Evolutionary conservation across 2,888 invertebrate species (phyloP).

Genomic region (Ormyrus pomaceus): DNA sequence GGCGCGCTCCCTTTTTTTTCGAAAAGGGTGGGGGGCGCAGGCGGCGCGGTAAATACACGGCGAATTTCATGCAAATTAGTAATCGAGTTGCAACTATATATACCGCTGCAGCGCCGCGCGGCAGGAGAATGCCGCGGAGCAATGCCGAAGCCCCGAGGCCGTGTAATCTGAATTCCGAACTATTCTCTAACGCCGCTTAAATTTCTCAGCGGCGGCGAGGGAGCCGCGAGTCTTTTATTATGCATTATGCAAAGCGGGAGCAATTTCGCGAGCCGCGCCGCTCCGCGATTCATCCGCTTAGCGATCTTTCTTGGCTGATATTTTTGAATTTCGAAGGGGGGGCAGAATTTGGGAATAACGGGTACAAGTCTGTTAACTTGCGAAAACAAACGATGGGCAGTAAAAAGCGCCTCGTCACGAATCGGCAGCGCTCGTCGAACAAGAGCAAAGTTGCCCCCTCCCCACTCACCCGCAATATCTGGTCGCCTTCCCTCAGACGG

Average conservation of each 20-base stretch:
- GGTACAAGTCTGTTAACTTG: too few species aligned
- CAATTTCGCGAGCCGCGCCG: too few species aligned
- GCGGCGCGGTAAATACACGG: not conserved
- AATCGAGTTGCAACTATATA: not conserved
- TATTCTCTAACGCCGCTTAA: not conserved
- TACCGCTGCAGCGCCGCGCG: not conserved
- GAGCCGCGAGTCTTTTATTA: conserved; percentile 16
- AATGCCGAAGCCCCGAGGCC: conserved; percentile 1
- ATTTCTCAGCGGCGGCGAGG: not conserved
- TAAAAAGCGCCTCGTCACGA: too few species aligned
- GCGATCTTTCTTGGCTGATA: too few species aligned
- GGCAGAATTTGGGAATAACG: too few species aligned
- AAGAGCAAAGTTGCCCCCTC: too few species aligned
- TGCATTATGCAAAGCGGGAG: conserved; percentile 24
- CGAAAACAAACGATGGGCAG: too few species aligned
- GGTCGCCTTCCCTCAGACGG: conserved; percentile 80
- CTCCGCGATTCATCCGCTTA: too few species aligned
- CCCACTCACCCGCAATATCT: conserved; percentile 78
- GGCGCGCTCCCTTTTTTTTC: too few species aligned
- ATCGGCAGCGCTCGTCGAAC: too few species aligned
- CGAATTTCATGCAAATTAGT: conserved; percentile 11
- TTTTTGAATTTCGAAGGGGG: too few species aligned
- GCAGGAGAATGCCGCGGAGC: not conserved
- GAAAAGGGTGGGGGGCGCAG: too few species aligned
- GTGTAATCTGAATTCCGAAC: conserved; percentile 15